Conservation (phyloP, 2,113 vertebrate genomes). For the Azemiops feae region DNA sequence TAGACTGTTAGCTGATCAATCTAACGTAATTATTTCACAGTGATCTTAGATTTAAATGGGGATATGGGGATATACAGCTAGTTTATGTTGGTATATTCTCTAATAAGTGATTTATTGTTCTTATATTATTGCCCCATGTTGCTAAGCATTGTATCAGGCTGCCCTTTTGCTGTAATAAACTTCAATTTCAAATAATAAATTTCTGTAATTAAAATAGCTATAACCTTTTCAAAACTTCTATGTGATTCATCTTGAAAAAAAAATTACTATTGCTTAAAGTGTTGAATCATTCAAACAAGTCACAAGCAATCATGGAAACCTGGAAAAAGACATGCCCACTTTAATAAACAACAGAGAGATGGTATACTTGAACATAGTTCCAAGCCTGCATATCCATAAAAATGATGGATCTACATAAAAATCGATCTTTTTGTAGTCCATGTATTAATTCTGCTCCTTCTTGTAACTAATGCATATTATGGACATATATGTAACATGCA, state of each 20-base stretch:
- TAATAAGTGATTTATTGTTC: not conserved
- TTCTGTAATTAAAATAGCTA: not conserved
- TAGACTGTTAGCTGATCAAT: not conserved
- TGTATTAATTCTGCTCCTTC: not conserved
- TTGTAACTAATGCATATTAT: not conserved
- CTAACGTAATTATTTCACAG: not conserved
- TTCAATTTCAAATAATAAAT: not conserved
- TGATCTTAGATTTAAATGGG: not conserved
- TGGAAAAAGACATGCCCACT: not conserved
- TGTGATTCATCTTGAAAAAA: not conserved
- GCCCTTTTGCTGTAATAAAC: not conserved
- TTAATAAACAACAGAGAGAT: not conserved
- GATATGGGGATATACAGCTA: not conserved
- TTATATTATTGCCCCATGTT: not conserved
- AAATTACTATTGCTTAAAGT: not conserved
- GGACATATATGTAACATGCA: not conserved
- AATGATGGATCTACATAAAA: not conserved
- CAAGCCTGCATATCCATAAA: not conserved
- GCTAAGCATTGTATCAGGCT: not conserved
- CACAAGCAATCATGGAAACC: not conserved
- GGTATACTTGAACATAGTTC: not conserved
- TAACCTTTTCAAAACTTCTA: not conserved
- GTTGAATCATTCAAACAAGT: not conserved
- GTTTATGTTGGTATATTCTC: not conserved
- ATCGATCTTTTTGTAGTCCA: not conserved